Conservation (phyloP, 2,888 invertebrate genomes). For the Drosophila crucigera region DNA sequence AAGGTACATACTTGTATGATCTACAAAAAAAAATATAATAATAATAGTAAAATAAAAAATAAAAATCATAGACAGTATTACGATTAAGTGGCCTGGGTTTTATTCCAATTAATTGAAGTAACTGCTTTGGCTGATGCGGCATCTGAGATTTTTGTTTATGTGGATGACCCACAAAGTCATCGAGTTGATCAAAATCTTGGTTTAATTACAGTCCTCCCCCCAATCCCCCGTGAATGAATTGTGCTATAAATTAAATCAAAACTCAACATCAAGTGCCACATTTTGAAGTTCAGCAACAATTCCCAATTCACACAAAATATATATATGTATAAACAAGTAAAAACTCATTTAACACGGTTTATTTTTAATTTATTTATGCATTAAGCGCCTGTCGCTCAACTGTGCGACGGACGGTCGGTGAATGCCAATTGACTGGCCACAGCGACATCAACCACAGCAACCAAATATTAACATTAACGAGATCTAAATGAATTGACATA, state of each 20-base stretch:
- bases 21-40: background rate
- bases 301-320: slow-evolving; percentile 24
- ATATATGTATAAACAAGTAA: slow-evolving; percentile 1
- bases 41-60: background rate
- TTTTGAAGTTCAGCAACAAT: slow-evolving; percentile 46
- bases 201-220: slow-evolving; percentile 37
- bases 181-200: slow-evolving; percentile 34
- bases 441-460: slow-evolving; percentile 21
- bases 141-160: slow-evolving; percentile 13
- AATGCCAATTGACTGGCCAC: slow-evolving; percentile 58
- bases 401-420: slow-evolving; percentile 40
- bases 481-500: slow-evolving; percentile 45
- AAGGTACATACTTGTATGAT: slow-evolving; percentile 34
- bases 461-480: slow-evolving; percentile 13
- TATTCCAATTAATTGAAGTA: slow-evolving; percentile 50
- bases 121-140: slow-evolving; percentile 26
- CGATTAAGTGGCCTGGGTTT: slow-evolving; percentile 45
- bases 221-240: slow-evolving; percentile 11
- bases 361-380: slow-evolving; percentile 70
- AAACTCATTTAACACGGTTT: slow-evolving; percentile 63
- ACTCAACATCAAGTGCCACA: slow-evolving; percentile 39
- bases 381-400: slow-evolving; percentile 57
- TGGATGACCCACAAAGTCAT: slow-evolving; percentile 49
- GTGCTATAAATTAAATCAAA: slow-evolving; percentile 39
- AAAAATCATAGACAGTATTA: slow-evolving; percentile 30